Conservation (phyloP, 2,113 vertebrate genomes). For the Carlito syrichta region DNA sequence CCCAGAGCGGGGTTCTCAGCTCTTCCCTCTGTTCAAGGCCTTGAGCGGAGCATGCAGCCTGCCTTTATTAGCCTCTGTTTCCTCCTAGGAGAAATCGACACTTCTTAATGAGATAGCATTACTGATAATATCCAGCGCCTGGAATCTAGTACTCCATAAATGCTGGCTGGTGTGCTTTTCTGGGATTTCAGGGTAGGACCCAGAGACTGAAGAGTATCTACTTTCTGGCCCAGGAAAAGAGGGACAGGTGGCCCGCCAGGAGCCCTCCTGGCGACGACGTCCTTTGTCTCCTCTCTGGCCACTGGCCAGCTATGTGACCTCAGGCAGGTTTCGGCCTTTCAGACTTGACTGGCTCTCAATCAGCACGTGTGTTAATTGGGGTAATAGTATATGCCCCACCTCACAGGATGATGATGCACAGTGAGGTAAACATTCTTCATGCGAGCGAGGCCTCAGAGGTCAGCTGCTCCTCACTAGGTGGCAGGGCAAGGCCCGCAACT, state of each 20-base stretch:
- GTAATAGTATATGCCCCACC: rapidly evolving
- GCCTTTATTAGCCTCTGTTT: neutral
- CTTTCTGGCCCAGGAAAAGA: neutral
- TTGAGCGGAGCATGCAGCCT: neutral
- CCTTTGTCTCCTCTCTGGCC: neutral
- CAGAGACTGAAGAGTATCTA: neutral
- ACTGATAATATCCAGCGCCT: neutral
- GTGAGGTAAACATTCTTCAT: neutral
- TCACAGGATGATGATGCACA: rapidly evolving
- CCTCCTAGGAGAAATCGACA: neutral
- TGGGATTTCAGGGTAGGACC: neutral
- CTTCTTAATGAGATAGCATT: neutral
- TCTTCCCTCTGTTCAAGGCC: neutral
- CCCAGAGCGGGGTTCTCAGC: neutral
- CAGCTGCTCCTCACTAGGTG: neutral
- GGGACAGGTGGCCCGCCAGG: neutral
- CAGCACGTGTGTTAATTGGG: neutral
- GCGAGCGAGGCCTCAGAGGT: neutral
- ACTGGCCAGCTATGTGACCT: neutral
- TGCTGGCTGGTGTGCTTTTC: neutral
- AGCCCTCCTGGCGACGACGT: neutral
- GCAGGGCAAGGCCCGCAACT: rapidly evolving
- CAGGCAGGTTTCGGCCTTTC: neutral
- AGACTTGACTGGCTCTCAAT: neutral
- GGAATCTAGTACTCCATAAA: rapidly evolving